Evolutionary conservation across 2,113 vertebrate genomes (phyloP), one percentile per base, ranked within the genome.

Genomic region (Dendropsophus ebraccatus): DNA sequence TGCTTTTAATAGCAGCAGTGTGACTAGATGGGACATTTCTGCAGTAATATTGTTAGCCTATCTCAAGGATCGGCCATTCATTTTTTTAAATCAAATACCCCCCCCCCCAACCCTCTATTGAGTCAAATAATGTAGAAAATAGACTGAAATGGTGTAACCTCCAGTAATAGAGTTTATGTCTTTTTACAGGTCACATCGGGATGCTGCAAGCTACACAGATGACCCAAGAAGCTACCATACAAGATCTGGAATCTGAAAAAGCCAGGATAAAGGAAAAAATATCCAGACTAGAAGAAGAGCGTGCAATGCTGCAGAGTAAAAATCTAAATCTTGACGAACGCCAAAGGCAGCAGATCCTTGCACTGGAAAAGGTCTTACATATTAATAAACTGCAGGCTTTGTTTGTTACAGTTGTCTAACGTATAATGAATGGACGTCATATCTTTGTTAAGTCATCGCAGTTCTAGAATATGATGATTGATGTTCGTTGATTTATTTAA

Each of bases 161-260:
- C 7, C 32, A 70, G 16, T 41, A 37, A 10, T 37, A 41, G 16
- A 70, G 35, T 70, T 37, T 14, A 41, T 70, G 6, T 9, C 17
- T 32, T 76, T 13, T 5, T 49, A 6, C 89, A 99, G 98, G 97
- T 95, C 97, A 99, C 88, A 99, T 99, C 86, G 98, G 98, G 92
- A 98, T 96, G 92, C 96, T 99, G 89, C 97, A 99, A 93, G 98
- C 97, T 91, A 97, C 96, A 80, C 97, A 99, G 87, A 97, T 99
- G 96, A 98, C 96, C 90, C 97, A 99, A 88, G 97, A 99, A 88
- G 97, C 98, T 54, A 97, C 96, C 89, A 98, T 99, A 91, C 94
- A 96, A 90, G 97, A 99, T 91, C 92, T 99, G 92, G 97, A 99
- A 93, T 98, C 96, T n/a, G 97, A 99, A 93, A 97, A 97, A 67